A percentile compares a stretch with the other conserved stretches of the same genome.
Evolutionary conservation across 2,888 invertebrate species (phyloP).

Genomic region (Fragum whitleyi): DNA sequence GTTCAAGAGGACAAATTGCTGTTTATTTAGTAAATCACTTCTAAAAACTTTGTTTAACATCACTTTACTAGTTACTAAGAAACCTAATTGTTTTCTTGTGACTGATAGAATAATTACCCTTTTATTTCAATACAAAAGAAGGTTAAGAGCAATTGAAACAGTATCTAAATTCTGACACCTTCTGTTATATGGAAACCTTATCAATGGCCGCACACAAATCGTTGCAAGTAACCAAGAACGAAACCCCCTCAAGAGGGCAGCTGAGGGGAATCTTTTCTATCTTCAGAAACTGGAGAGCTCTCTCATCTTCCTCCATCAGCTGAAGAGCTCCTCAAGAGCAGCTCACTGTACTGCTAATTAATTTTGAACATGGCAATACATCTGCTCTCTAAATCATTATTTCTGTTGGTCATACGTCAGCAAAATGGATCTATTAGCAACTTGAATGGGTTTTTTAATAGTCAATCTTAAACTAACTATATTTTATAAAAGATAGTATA

Average conservation of each 20-base stretch:
- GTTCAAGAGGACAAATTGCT: neutral
- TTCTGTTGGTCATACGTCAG: constrained; percentile 25
- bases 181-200: constrained; percentile 60
- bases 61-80: constrained; percentile 23
- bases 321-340: constrained; percentile 64
- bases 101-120: constrained; percentile 35
- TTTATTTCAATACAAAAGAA: constrained; percentile 40
- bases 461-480: neutral
- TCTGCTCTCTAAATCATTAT: constrained; percentile 60
- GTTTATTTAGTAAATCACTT: constrained; percentile 19
- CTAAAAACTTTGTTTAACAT: constrained; percentile 24
- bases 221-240: constrained; percentile 65
- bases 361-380: constrained; percentile 65
- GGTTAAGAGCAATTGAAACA: constrained; percentile 57
- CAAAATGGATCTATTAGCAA: constrained; percentile 24
- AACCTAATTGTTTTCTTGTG: constrained; percentile 25
- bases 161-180: constrained; percentile 67
- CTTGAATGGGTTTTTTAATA: constrained; percentile 1
- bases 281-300: constrained; percentile 66
- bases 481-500: neutral
- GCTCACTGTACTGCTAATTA: constrained; percentile 66
- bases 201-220: constrained; percentile 57
- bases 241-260: constrained; percentile 63
- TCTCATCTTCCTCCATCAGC: constrained; percentile 61
- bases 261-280: constrained; percentile 69